Evolutionary conservation across 2,113 vertebrate genomes (phyloP).

Genomic region (Oncorhynchus gorbuscha): DNA sequence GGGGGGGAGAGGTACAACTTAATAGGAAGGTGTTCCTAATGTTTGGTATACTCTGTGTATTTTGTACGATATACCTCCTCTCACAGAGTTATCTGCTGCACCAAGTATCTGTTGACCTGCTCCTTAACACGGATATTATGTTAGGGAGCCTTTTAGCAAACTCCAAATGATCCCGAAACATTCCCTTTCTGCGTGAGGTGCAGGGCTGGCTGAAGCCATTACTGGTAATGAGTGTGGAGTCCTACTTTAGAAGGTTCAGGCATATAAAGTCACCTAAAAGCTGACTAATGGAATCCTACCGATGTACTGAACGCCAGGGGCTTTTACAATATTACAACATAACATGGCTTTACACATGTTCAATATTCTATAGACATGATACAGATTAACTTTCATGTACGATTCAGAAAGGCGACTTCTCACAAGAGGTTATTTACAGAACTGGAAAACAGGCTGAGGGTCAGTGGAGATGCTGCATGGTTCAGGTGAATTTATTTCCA

Average conservation of each 20-base stretch:
- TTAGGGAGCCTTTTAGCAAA: slow-evolving; percentile 79
- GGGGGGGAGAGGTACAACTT: too few species aligned
- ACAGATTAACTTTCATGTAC: slow-evolving; percentile 64
- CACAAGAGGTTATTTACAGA: slow-evolving; percentile 63
- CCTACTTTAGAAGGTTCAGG: slow-evolving; percentile 81
- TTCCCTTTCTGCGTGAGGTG: slow-evolving; percentile 72
- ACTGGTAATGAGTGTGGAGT: slow-evolving; percentile 81
- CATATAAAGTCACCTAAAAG: slow-evolving; percentile 77
- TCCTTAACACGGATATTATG: slow-evolving; percentile 83
- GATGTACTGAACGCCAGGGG: slow-evolving; percentile 66
- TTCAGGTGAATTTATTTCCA: not conserved
- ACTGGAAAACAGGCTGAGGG: not conserved
- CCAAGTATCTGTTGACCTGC: slow-evolving; percentile 84
- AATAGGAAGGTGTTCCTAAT: too few species aligned
- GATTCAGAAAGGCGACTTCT: slow-evolving; percentile 61
- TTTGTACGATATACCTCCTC: slow-evolving; percentile 70
- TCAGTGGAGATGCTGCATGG: too few species aligned
- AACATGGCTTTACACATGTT: slow-evolving; percentile 62
- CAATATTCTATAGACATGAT: slow-evolving; percentile 62
- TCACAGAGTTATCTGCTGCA: slow-evolving; percentile 66
- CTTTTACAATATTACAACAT: slow-evolving; percentile 70
- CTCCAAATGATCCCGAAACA: slow-evolving; percentile 75
- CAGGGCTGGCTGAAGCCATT: slow-evolving; percentile 79
- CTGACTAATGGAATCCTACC: slow-evolving; percentile 80
- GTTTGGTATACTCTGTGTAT: too few species aligned